Conservation (phyloP, 2,113 vertebrate genomes). For the Hippocampus guttulatus region DNA sequence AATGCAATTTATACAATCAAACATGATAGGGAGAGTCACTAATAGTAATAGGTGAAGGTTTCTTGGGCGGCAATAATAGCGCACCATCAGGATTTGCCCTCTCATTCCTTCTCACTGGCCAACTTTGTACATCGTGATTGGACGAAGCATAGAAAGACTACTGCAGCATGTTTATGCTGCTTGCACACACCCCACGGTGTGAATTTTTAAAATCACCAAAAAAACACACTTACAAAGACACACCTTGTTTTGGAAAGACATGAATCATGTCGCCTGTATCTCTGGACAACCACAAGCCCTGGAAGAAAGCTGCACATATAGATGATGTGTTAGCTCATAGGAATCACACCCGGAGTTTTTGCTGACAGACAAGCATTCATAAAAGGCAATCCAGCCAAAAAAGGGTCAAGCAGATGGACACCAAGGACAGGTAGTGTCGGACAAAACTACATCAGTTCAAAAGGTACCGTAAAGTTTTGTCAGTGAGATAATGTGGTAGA, state of each 20-base stretch:
- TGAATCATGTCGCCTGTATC: constrained; percentile 56
- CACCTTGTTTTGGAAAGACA: constrained; percentile 26
- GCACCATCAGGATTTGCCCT: constrained; percentile 21
- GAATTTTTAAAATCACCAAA: constrained; percentile 33
- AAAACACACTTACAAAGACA: neutral
- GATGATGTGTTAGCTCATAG: constrained; percentile 34
- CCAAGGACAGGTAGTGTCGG: neutral
- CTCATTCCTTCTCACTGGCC: constrained; percentile 1
- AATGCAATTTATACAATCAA: constrained; percentile 17
- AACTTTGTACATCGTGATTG: constrained; percentile 42
- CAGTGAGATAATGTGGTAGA: neutral
- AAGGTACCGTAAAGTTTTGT: neutral
- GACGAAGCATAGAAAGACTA: constrained; percentile 42
- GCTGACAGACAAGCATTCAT: constrained; percentile 22
- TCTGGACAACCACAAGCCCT: constrained; percentile 48
- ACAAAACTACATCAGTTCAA: neutral
- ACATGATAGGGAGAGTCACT: constrained; percentile 1
- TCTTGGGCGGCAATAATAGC: constrained; percentile 32
- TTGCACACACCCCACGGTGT: constrained; percentile 39
- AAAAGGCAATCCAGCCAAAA: neutral
- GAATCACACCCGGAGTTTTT: neutral
- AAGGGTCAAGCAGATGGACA: neutral
- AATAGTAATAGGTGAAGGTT: too few relatives aligned
- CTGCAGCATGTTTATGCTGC: constrained; percentile 41
- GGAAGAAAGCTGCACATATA: constrained; percentile 50